Conservation (phyloP, 1,140 invertebrate genomes). For the Heliconius himera region DNA sequence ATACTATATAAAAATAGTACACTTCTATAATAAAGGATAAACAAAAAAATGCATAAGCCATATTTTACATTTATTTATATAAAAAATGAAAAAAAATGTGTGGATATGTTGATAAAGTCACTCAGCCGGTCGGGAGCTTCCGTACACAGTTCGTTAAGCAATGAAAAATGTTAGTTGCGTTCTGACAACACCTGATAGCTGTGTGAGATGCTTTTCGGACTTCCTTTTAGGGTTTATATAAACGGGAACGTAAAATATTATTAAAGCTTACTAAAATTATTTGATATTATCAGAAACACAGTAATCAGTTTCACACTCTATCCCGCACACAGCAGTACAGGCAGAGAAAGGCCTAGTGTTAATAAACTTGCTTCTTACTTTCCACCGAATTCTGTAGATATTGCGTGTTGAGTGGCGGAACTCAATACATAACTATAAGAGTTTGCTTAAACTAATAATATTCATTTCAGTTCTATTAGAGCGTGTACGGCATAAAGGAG, state of each 20-base stretch:
- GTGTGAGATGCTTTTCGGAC: neutral
- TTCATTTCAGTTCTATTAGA: neutral
- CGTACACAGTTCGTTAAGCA: neutral
- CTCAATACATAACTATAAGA: neutral
- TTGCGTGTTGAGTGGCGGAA: neutral
- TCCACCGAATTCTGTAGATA: neutral
- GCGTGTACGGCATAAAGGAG: neutral
- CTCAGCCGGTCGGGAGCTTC: neutral
- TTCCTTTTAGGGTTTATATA: neutral
- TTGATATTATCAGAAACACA: too few relatives aligned
- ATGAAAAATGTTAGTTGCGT: neutral
- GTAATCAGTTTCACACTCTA: neutral
- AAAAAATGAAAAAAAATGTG: neutral
- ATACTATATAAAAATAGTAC: too few relatives aligned
- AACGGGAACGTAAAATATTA: neutral
- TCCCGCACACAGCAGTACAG: neutral
- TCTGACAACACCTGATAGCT: neutral
- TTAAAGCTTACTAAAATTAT: neutral
- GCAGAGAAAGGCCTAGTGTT: neutral
- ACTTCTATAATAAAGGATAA: too few relatives aligned
- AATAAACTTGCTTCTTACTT: neutral
- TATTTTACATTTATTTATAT: neutral
- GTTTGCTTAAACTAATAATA: constrained; percentile 6
- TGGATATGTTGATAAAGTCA: neutral
- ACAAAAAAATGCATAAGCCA: neutral